Evolutionary conservation across 2,888 invertebrate species (phyloP).

Genomic region (Leptura quadrifasciata): DNA sequence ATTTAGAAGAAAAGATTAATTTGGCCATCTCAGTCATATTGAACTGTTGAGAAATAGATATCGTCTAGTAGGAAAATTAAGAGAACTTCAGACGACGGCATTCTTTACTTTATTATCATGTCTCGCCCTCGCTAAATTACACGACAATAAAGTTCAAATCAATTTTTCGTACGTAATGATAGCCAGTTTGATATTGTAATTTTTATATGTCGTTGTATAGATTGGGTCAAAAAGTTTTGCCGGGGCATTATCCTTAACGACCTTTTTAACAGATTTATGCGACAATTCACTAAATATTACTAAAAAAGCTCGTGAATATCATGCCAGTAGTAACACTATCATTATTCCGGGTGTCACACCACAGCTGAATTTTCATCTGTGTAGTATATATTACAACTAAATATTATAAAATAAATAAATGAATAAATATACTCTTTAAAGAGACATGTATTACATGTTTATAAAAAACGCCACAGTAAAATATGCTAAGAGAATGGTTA

Average conservation of each 20-base stretch:
- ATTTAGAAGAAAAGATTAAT: background rate
- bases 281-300: background rate
- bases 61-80: conserved; percentile 11
- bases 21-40: background rate
- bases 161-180: conserved; percentile 24
- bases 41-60: background rate
- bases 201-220: conserved; percentile 11
- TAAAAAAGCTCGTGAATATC: too few species aligned
- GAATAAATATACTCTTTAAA: too few species aligned
- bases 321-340: too few species aligned
- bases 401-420: too few species aligned
- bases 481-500: too few species aligned
- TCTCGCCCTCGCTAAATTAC: conserved; percentile 11
- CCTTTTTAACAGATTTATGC: background rate
- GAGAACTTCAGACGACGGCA: background rate
- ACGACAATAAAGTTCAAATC: conserved; percentile 29
- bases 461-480: too few species aligned
- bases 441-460: too few species aligned
- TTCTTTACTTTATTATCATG: conserved; percentile 10
- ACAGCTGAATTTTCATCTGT: too few species aligned
- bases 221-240: background rate
- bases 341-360: too few species aligned
- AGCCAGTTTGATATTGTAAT: conserved; percentile 15
- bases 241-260: background rate
- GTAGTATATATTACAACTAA: too few species aligned